Base-by-base conservation (phyloP, 2,113 vertebrate species). In the Percina caprodes region DNA sequence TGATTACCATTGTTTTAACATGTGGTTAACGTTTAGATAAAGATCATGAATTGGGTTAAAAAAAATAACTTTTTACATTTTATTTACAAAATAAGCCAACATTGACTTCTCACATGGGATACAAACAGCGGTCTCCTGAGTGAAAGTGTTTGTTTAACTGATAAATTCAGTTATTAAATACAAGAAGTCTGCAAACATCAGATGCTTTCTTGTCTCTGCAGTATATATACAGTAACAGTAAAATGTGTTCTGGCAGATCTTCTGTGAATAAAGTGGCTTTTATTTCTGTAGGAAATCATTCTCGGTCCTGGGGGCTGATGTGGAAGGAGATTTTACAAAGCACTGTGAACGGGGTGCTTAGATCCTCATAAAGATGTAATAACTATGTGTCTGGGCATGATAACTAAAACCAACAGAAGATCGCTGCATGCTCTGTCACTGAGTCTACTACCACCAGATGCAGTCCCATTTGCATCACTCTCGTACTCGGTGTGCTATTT, bases 391-490 rank as follows among this genome's bases (percentile, higher is more conserved):
- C 35, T 16, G 49, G 14, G 7, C 21, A 51, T 11, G 62, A 56
- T 42, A 13, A 24, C 72, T 65, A 10, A 66, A 66, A 46, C 61
- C 24, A 56, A 56, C 30, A 66, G 35, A 30, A 26, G 49, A 65
- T 46, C 51, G 6, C 61, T 55, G 30, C 49, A 14, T 21, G 24
- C 18, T 9, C n/a, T 23, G 48, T 19, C 35, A 23, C n/a, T 3
- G 23, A 48, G 39, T 51, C 33, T 46, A 26, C 0, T 2, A 46
- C 68, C 48, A 58, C 51, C 26, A 23, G 63, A 46, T 54, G 46
- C 55, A 68, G 16, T n/a, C 23, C 58, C 18, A 73, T 51, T 66
- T 66, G 60, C 42, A 39, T n/a, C 35, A 19, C 12, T 12, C 21
- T 21, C 19, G 39, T 2, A 30, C 46, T 52, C 26, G 21, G 35